A percentile compares a stretch with the other conserved stretches of the same genome.
phyloP scores from a whole-genome alignment of 2,888 invertebrate genomes.

The Temnothorax ravouxi region DNA sequence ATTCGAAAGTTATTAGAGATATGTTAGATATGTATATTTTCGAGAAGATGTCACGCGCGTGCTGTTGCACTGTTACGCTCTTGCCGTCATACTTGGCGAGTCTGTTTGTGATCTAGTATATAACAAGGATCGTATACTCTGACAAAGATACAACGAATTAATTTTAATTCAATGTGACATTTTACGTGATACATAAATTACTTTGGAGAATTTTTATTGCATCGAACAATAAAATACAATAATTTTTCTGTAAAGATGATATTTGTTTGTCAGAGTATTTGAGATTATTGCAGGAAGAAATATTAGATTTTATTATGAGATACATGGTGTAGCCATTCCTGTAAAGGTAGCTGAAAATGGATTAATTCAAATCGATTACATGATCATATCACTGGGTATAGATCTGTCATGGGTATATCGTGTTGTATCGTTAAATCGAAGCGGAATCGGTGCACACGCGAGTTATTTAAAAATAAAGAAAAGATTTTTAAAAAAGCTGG shows the following conservation, averaged over 20 bases:
- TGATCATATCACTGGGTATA: conserved; percentile 35
- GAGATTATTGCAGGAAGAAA: conserved; percentile 34
- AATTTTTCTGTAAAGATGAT: neutral
- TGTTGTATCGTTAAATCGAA: conserved; percentile 52
- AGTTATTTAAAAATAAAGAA: conserved; percentile 39
- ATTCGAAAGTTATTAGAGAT: conserved; percentile 25
- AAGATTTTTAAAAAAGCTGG: conserved; percentile 9
- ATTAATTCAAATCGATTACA: conserved; percentile 62
- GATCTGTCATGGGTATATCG: conserved; percentile 12
- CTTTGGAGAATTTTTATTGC: neutral
- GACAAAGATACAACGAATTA: conserved; percentile 14
- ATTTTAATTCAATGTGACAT: neutral
- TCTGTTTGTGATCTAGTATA: conserved; percentile 39
- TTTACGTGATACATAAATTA: neutral
- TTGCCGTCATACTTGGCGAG: conserved; percentile 61
- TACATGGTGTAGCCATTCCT: conserved; percentile 68
- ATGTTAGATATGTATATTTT: conserved; percentile 5
- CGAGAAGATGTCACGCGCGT: conserved; percentile 35
- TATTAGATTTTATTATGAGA: conserved; percentile 61
- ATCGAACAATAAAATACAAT: too few species aligned
- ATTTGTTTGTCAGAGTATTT: conserved; percentile 45
- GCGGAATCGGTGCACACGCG: conserved; percentile 43
- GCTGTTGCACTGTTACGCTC: conserved; percentile 91
- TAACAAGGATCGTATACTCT: conserved; percentile 41
- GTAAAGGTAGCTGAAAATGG: conserved; percentile 71